Conservation (phyloP, 2,113 vertebrate genomes). For the Brevimyrus niger region DNA sequence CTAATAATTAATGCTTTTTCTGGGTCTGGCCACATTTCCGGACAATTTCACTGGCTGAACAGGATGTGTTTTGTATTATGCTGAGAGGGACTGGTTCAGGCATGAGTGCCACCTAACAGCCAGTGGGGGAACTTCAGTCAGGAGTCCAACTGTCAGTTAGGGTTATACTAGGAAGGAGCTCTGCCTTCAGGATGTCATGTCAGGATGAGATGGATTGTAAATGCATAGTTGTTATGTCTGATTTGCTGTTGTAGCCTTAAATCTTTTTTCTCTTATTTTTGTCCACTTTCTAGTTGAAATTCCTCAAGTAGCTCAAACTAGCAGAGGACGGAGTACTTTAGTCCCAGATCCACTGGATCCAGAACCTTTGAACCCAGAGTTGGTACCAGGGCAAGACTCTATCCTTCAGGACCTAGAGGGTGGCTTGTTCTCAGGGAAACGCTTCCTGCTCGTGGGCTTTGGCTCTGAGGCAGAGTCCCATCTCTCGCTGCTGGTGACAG, state of each 20-base stretch:
- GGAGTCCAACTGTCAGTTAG: background rate
- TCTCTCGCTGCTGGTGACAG: constrained; percentile 65
- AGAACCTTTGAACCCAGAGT: constrained; percentile 9
- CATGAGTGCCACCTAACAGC: background rate
- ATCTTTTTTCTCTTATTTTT: background rate
- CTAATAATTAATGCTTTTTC: background rate
- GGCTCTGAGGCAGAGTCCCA: constrained; percentile 66
- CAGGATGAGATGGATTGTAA: background rate
- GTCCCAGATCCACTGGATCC: constrained; percentile 19
- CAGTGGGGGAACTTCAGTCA: background rate
- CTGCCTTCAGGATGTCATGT: background rate
- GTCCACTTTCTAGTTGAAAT: constrained; percentile 44
- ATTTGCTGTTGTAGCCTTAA: background rate
- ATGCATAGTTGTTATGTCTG: background rate
- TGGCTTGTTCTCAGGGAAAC: constrained; percentile 71
- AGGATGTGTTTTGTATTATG: background rate
- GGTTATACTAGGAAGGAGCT: background rate
- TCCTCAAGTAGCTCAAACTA: constrained; percentile 28
- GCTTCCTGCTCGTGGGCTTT: constrained; percentile 81
- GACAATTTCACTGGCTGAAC: background rate
- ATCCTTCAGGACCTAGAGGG: constrained; percentile 51
- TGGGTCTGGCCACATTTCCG: background rate
- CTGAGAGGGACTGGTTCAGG: background rate
- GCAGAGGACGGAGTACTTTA: constrained; percentile 33
- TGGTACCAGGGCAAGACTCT: constrained; percentile 45